Base-by-base conservation (phyloP, 2,797 vertebrate species). In the Urophycis tenuis region DNA sequence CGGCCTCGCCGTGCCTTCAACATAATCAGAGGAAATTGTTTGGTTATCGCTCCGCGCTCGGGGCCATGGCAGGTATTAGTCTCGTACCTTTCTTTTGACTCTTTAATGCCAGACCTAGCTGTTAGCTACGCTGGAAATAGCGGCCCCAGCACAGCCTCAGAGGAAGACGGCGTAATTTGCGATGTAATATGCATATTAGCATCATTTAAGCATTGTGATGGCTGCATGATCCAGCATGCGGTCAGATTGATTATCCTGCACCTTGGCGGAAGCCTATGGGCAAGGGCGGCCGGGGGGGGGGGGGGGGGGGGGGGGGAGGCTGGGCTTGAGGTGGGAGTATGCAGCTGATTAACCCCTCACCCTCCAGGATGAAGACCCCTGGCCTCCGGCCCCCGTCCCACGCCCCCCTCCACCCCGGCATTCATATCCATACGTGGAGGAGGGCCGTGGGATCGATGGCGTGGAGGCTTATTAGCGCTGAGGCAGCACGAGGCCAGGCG, bases 391-490 rank as follows among this genome's bases (percentile, higher is more conserved):
- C 81, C 25, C 74, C 34, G 12, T 34, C 17, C 35, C 34, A 9
- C 30, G 67, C 84, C 77, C 78, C 81, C 76, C 81, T 78, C 80
- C 80, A 69, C 77, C 76, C 72, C 79, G 60, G 76, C 74, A 39
- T 83, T 83, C 81, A 86, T 82, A 86, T 88, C 89, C 80, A 85
- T 82, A 87, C 87, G 87, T 80, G 78, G 87, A 85, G 84, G 80
- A 86, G 78, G 76, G 83, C 75, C 75, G 76, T 25, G 60, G 85
- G 83, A 90, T 89, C 87, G 82, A 90, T 90, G 81, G 81, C 75
- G 79, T 80, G 85, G 84, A 88, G 84, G 86, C 85, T 67, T 81
- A 82, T 89, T 87, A 88, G 78, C 85, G 86, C 81, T 33, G 78
- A 86, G 80, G 84, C 82, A 64, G 83, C 76, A 41, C 41, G 84